Evolutionary conservation across 2,113 vertebrate genomes (phyloP), one percentile per base, ranked within the genome.

Genomic region (Emydura subglobosa): DNA sequence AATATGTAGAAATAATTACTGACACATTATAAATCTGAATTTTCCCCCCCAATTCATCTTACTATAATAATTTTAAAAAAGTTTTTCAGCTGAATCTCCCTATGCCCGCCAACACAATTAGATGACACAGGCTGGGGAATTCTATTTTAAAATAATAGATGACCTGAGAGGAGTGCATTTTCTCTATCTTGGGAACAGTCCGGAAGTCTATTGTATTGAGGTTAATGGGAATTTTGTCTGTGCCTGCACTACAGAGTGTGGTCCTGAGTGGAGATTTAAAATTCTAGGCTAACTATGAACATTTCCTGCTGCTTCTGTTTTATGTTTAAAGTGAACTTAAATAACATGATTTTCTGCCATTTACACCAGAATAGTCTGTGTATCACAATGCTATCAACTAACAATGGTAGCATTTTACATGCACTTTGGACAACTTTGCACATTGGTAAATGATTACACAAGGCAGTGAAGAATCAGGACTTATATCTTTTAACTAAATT

Each of bases 21-120:
- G 21, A 57, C 72, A 85, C 91, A 92, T 88, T 6, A 51, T 17
- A 2, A 34, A 68, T 47, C 49, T 85, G 51, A 94, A 84, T 14
- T 49, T 87, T 55, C 39, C 80, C 80, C 80, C 5, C 34, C n/a
- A 95, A 24, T 16, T 91, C 59, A 44, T 86, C 16, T 68, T 85
- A 57, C 68, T 68, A 12, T 51, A 34, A 34, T 24, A 49, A 59
- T 4, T 3, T 10, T 27, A 25, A 76, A 11, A 29, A 44, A 78
- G 53, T 91, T 88, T 76, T 47, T 29, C 0, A 39, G 1, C 0
- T 59, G 83, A 85, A 87, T 78, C 19, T 6, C 17, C 9, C 8
- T 8, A 29, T 16, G 5, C 4, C 13, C 78, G 39, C 84, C 72
- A 31, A 29, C 57, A 22, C n/a, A 95, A 1, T 9, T 68, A n/a